Conservation (phyloP, 2,113 vertebrate species). For the Atractosteus spatula region DNA sequence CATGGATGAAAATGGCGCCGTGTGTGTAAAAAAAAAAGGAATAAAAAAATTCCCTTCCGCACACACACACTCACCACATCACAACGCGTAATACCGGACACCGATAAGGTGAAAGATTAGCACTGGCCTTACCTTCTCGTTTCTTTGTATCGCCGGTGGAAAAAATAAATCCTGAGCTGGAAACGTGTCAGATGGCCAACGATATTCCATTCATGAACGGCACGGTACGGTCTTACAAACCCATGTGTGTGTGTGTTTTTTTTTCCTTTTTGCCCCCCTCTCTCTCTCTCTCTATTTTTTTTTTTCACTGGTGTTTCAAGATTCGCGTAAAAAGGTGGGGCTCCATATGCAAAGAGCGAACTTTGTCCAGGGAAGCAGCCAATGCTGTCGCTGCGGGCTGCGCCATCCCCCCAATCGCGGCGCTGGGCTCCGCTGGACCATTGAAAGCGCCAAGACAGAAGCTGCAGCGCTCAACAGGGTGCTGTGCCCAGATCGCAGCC, state of each 20-base stretch:
- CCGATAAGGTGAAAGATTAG: conserved; percentile 22
- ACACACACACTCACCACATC: conserved; percentile 25
- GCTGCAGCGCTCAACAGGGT: background rate
- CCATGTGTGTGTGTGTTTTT: conserved; percentile 25
- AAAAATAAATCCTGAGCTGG: conserved; percentile 21
- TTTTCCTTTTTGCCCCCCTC: too few species aligned
- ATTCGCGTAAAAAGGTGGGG: conserved; percentile 39
- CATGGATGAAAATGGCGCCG: conserved; percentile 68
- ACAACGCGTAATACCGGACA: conserved; percentile 26
- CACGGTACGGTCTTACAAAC: conserved; percentile 26
- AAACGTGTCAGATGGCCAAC: background rate
- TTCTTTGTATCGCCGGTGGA: conserved; percentile 25
- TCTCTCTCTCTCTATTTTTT: background rate
- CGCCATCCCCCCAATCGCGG: conserved; percentile 47
- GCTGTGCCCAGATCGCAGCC: too few species aligned
- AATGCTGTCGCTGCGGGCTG: conserved; percentile 40
- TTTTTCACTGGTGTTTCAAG: conserved; percentile 48
- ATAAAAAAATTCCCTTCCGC: conserved; percentile 43
- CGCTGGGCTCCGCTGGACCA: conserved; percentile 26
- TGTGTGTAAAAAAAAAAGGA: conserved; percentile 58
- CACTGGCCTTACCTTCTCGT: conserved; percentile 49
- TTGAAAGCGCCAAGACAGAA: conserved; percentile 37
- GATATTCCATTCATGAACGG: conserved; percentile 15
- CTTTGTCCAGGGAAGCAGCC: conserved; percentile 42
- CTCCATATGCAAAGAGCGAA: conserved; percentile 48